Evolutionary conservation across 2,113 vertebrate species (phyloP).

Genomic region (Struthidea cinerea): DNA sequence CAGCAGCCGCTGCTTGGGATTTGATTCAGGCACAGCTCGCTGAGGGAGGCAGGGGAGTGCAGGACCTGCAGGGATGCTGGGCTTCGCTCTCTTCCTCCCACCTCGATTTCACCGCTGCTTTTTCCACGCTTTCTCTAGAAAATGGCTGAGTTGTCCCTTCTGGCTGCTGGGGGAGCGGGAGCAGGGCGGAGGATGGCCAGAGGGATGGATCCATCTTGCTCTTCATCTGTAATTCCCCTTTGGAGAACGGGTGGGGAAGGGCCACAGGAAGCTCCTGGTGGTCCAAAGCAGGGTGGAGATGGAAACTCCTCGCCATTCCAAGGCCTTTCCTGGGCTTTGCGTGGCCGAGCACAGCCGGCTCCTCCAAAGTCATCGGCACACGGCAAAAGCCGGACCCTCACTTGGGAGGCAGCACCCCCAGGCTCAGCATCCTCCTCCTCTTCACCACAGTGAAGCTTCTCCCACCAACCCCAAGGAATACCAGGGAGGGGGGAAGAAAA

Average conservation of each 20-base stretch:
- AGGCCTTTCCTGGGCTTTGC: neutral
- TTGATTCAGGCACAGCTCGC: neutral
- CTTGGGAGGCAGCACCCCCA: neutral
- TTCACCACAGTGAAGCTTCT: neutral
- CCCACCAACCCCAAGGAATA: neutral
- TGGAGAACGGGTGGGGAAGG: neutral
- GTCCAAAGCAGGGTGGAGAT: neutral
- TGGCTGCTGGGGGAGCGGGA: neutral
- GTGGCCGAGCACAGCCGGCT: neutral
- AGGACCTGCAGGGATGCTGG: neutral
- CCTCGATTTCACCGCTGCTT: neutral
- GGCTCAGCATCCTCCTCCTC: neutral
- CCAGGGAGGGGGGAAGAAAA: fast-evolving
- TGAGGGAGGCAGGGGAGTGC: neutral
- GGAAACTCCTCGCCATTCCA: neutral
- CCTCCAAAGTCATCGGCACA: neutral
- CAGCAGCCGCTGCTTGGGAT: neutral
- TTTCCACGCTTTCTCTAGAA: neutral
- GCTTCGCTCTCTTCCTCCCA: neutral
- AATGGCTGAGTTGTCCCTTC: neutral
- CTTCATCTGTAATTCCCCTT: neutral
- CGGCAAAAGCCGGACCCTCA: neutral
- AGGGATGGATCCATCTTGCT: neutral
- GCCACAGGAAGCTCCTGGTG: neutral
- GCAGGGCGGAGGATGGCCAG: neutral